phyloP scores from a whole-genome alignment of 2,888 invertebrate genomes.

The Chrysolina oricalcia region DNA sequence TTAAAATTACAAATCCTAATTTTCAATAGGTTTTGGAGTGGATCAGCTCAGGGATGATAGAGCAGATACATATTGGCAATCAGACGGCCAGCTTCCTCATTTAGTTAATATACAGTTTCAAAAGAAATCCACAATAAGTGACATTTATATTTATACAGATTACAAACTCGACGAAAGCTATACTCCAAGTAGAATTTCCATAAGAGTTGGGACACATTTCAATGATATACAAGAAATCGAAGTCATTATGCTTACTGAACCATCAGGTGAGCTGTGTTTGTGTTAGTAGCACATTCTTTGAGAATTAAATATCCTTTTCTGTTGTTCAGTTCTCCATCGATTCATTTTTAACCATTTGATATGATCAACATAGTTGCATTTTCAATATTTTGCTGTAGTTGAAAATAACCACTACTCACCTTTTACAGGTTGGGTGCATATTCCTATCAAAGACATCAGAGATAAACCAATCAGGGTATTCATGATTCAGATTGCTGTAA shows the following conservation, averaged over 20 bases:
- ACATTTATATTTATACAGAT: constrained; percentile 97
- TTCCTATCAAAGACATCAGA: constrained; percentile 91
- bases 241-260: constrained; percentile 93
- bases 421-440: constrained; percentile 91
- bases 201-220: constrained; percentile 95
- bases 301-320: not conserved
- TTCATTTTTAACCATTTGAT: too few relatives aligned
- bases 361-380: not conserved
- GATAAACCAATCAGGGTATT: constrained; percentile 94
- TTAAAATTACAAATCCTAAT: not conserved
- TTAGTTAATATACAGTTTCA: constrained; percentile 97
- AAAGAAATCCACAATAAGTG: constrained; percentile 93
- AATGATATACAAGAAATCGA: constrained; percentile 97
- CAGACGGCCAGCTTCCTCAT: constrained; percentile 98
- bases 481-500: constrained; percentile 96
- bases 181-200: constrained; percentile 95
- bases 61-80: constrained; percentile 99
- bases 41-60: constrained; percentile 96
- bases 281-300: too few relatives aligned
- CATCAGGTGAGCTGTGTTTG: constrained; percentile 76
- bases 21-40: constrained; percentile 90
- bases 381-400: not conserved
- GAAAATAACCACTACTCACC: constrained; percentile 2
- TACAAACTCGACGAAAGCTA: constrained; percentile 99
- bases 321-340: not conserved